Conservation (phyloP, 2,888 invertebrate species). For the Synanthedon myopaeformis region DNA sequence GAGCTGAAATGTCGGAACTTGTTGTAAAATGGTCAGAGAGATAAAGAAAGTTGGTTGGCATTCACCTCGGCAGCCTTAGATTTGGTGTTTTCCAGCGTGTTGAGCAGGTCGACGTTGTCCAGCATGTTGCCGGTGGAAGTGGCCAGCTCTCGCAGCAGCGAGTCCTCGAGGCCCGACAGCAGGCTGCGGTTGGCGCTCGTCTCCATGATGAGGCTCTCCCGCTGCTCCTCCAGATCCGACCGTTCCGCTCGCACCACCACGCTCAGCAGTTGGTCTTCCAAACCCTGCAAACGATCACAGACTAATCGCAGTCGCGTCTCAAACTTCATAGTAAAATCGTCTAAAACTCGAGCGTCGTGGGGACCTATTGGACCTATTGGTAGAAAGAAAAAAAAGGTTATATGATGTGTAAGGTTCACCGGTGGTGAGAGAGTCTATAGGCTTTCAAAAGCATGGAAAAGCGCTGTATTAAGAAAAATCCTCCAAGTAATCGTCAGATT, state of each 20-base stretch:
- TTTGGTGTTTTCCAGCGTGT: conserved; percentile 90
- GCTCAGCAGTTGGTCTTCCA: conserved; percentile 91
- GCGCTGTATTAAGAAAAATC: too few relatives aligned
- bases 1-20: too few relatives aligned
- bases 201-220: conserved; percentile 84
- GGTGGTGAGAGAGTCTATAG: too few relatives aligned
- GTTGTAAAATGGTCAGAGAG: not conserved
- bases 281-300: conserved; percentile 63
- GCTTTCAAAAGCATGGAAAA: too few relatives aligned
- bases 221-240: conserved; percentile 88
- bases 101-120: conserved; percentile 88
- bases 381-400: too few relatives aligned
- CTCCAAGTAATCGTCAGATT: too few relatives aligned
- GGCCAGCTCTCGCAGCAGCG: conserved; percentile 84
- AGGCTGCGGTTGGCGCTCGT: conserved; percentile 89
- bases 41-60: too few relatives aligned
- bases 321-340: too few relatives aligned
- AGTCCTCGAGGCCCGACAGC: conserved; percentile 86
- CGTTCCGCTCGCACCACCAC: conserved; percentile 90
- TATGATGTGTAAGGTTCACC: too few relatives aligned
- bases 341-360: not conserved
- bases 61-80: conserved; percentile 83
- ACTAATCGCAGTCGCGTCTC: too few relatives aligned
- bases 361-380: too few relatives aligned
- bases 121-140: conserved; percentile 93